A percentile compares a stretch with the other conserved stretches of the same genome.
Evolutionary conservation across 2,797 vertebrate species (phyloP).

Genomic region (Cyprinodon diabolis): DNA sequence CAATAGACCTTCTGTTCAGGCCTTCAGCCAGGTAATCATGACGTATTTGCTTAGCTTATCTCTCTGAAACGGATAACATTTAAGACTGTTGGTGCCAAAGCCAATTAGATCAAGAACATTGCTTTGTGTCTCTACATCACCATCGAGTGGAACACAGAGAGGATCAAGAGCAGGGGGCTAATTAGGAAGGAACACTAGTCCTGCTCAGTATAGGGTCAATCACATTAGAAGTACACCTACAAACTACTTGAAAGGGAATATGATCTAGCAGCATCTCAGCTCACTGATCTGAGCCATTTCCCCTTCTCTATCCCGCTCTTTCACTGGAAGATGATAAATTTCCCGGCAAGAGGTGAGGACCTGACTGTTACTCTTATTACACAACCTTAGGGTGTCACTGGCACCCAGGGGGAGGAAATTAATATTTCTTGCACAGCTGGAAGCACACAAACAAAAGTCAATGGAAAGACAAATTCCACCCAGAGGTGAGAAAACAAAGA

Average conservation of each 20-base stretch:
- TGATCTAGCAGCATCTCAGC: constrained; percentile 60
- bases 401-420: constrained; percentile 55
- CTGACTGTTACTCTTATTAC: constrained; percentile 59
- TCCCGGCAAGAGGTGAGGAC: constrained; percentile 50
- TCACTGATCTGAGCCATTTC: constrained; percentile 55
- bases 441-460: constrained; percentile 40
- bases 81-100: constrained; percentile 30
- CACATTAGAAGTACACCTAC: constrained; percentile 10
- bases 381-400: constrained; percentile 53
- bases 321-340: constrained; percentile 59
- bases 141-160: constrained; percentile 40
- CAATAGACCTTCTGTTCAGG: constrained; percentile 69
- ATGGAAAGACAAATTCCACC: constrained; percentile 32
- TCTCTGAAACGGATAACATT: constrained; percentile 27
- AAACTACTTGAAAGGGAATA: constrained; percentile 60
- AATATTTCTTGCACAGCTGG: constrained; percentile 42
- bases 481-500: constrained; percentile 23
- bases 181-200: constrained; percentile 37
- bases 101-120: constrained; percentile 46
- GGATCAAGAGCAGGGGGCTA: constrained; percentile 39
- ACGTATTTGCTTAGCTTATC: constrained; percentile 52
- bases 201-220: constrained; percentile 12
- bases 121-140: constrained; percentile 39
- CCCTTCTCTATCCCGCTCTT: constrained; percentile 47
- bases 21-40: constrained; percentile 60